Evolutionary conservation across 2,888 invertebrate species (phyloP).

Genomic region (Drosophila paranaensis): DNA sequence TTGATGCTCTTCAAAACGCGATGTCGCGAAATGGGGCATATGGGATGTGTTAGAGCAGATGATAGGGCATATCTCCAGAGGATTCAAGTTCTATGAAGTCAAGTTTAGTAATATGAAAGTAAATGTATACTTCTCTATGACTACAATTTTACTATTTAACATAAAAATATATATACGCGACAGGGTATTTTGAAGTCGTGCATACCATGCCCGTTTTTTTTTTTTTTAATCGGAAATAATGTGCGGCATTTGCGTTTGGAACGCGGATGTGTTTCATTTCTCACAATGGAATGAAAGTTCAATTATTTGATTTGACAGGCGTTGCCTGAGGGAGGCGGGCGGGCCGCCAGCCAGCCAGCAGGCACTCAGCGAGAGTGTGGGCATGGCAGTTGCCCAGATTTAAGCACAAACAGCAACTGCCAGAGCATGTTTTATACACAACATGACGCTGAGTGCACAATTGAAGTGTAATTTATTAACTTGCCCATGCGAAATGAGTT

Average conservation of each 20-base stretch:
- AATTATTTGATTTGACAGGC: conserved; percentile 78
- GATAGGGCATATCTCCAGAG: not conserved
- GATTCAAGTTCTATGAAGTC: no score
- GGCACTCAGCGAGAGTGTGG: conserved; percentile 9
- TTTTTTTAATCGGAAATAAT: conserved; percentile 65
- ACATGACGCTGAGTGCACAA: conserved; percentile 64
- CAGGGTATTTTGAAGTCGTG: not conserved
- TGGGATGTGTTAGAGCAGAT: no score
- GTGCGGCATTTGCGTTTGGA: conserved; percentile 59
- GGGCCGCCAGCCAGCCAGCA: not conserved
- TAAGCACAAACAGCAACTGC: conserved; percentile 35
- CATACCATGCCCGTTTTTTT: conserved; percentile 20
- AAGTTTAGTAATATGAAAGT: no score
- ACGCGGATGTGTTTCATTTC: conserved; percentile 58
- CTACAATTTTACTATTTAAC: no score
- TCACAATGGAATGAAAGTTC: conserved; percentile 72
- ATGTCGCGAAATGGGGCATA: not conserved
- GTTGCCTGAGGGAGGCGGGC: conserved; percentile 18
- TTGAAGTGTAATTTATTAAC: conserved; percentile 69
- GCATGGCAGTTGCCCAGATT: conserved; percentile 46
- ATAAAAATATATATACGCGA: not conserved
- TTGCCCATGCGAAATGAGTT: conserved; percentile 41
- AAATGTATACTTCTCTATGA: not conserved
- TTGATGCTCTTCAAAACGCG: conserved; percentile 10
- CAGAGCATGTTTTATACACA: conserved; percentile 58